phyloP scores from a whole-genome alignment of 2,888 invertebrate species.

The Tribolium freemani region DNA sequence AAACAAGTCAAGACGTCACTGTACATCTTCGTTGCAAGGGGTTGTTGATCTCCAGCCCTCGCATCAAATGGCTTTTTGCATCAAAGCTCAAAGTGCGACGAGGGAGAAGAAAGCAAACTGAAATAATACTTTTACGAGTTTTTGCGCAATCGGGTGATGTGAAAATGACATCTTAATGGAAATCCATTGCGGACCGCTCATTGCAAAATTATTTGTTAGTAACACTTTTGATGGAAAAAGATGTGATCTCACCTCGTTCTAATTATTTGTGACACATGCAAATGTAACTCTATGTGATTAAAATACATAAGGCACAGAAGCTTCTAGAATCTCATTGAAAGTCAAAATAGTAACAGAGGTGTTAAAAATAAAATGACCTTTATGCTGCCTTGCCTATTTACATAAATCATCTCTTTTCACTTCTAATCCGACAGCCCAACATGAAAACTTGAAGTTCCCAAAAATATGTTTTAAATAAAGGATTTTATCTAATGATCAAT shows the following conservation, averaged over 20 bases:
- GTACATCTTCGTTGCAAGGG: slow-evolving; percentile 11
- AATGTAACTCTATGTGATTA: too few species aligned
- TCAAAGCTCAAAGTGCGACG: background rate
- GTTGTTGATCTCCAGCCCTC: slow-evolving; percentile 18
- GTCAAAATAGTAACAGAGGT: too few species aligned
- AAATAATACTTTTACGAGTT: background rate
- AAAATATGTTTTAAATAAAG: too few species aligned
- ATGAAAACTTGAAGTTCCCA: too few species aligned
- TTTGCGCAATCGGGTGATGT: background rate
- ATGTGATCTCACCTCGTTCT: too few species aligned
- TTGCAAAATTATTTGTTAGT: too few species aligned
- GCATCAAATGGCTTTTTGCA: slow-evolving; percentile 19
- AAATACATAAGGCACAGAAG: too few species aligned
- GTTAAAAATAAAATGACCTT: too few species aligned
- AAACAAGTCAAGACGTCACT: slow-evolving; percentile 17
- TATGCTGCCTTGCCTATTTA: background rate
- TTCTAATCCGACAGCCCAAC: background rate
- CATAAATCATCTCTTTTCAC: background rate
- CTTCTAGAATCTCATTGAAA: too few species aligned
- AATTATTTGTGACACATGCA: too few species aligned
- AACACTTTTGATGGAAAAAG: too few species aligned
- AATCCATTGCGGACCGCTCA: background rate
- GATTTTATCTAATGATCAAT: too few species aligned
- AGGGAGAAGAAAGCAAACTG: background rate
- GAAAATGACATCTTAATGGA: background rate